phyloP scores from a whole-genome alignment of 2,888 invertebrate species.

The Drosophila anceps region DNA sequence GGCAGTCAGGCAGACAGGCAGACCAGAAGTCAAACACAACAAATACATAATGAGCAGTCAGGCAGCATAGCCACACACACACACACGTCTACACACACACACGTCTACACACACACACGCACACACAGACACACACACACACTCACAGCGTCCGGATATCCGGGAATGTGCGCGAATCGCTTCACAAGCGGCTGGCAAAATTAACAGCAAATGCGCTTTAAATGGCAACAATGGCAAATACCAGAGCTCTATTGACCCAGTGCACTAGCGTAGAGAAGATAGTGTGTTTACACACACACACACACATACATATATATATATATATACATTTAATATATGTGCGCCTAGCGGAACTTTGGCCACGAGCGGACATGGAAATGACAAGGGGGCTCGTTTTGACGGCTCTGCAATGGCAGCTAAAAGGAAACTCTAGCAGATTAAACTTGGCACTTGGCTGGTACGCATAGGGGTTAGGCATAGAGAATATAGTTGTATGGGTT shows the following conservation, averaged over 20 bases:
- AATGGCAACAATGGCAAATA: conserved; percentile 75
- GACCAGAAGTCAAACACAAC: conserved; percentile 65
- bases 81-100: conserved; percentile 18
- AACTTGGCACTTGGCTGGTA: conserved; percentile 73
- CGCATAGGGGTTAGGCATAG: conserved; percentile 21
- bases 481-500: neutral
- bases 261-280: conserved; percentile 55
- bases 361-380: conserved; percentile 62
- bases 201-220: conserved; percentile 80
- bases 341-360: conserved; percentile 46
- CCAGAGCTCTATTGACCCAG: conserved; percentile 77
- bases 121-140: conserved; percentile 17
- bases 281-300: conserved; percentile 4
- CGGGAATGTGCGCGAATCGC: conserved; percentile 73
- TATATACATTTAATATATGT: conserved; percentile 2
- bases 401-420: conserved; percentile 59
- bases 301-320: neutral
- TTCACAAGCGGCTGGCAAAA: conserved; percentile 75
- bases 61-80: conserved; percentile 45
- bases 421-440: conserved; percentile 79
- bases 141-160: conserved; percentile 59
- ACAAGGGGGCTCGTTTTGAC: conserved; percentile 35
- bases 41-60: conserved; percentile 79
- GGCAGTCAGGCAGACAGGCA: conserved; percentile 17
- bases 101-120: conserved; percentile 15